Conservation (phyloP, 1,140 invertebrate genomes). For the Nephotettix cincticeps region DNA sequence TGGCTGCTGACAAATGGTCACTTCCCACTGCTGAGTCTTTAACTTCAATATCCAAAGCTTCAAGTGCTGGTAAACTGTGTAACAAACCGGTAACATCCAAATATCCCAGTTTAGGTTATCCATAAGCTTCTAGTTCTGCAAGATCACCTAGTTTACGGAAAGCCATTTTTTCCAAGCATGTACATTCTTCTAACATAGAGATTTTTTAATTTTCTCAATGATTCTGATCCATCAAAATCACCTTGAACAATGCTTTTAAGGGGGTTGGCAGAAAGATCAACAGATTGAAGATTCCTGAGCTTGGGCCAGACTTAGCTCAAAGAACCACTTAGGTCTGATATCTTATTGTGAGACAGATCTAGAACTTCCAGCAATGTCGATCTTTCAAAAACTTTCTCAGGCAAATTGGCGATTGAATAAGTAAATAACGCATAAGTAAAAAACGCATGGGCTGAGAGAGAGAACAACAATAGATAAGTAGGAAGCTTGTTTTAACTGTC, state of each 20-base stretch:
- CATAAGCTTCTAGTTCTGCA: slow-evolving; percentile 64
- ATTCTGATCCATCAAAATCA: slow-evolving; percentile 68
- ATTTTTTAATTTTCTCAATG: slow-evolving; percentile 65
- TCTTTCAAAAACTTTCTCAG: slow-evolving; percentile 67
- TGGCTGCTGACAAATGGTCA: slow-evolving; percentile 74
- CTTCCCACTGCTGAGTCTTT: slow-evolving; percentile 79
- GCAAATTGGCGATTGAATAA: slow-evolving; percentile 67
- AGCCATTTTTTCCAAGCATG: slow-evolving; percentile 78
- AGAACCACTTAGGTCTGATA: slow-evolving; percentile 58
- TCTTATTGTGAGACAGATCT: slow-evolving; percentile 74
- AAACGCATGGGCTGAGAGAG: too few relatives aligned
- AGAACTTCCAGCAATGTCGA: slow-evolving; percentile 75
- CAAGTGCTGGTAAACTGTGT: slow-evolving; percentile 64
- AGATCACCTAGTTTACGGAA: slow-evolving; percentile 72
- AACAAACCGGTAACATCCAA: slow-evolving; percentile 80
- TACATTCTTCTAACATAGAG: slow-evolving; percentile 64
- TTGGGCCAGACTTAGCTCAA: slow-evolving; percentile 59
- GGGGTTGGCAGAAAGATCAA: slow-evolving; percentile 80
- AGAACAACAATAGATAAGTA: too few relatives aligned
- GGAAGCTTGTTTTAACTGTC: too few relatives aligned
- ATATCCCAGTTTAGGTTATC: slow-evolving; percentile 75
- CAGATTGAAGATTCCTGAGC: slow-evolving; percentile 61
- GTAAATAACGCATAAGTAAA: too few relatives aligned
- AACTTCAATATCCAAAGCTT: slow-evolving; percentile 78
- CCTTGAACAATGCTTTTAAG: slow-evolving; percentile 67